phyloP scores from a whole-genome alignment of 2,113 vertebrate species.

The Poecile atricapillus region DNA sequence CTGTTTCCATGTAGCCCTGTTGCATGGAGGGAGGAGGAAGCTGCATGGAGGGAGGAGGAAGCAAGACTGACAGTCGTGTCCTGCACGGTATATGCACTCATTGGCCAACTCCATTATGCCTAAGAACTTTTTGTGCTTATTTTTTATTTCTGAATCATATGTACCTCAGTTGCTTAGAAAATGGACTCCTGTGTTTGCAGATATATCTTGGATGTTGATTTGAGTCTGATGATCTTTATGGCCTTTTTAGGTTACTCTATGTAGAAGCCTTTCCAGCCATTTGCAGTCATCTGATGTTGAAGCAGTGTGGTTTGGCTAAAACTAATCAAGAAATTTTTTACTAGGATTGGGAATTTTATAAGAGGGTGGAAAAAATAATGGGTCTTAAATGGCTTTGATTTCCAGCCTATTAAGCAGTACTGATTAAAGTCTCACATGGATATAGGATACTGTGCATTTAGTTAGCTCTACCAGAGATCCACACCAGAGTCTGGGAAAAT shows the following conservation, averaged over 20 bases:
- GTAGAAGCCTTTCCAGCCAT: not conserved
- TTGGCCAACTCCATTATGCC: not conserved
- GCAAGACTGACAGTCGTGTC: not conserved
- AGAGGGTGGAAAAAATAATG: not conserved
- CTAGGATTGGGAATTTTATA: not conserved
- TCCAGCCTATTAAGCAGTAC: not conserved
- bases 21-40: not conserved
- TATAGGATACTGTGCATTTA: not conserved
- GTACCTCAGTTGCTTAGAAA: not conserved
- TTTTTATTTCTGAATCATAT: not conserved
- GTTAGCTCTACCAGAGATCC: not conserved
- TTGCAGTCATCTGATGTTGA: not conserved
- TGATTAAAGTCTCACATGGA: conserved; percentile 3
- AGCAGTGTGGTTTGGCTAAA: not conserved
- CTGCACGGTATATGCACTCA: not conserved
- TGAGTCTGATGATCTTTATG: not conserved
- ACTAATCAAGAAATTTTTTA: not conserved
- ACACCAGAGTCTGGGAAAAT: not conserved
- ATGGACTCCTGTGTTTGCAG: not conserved
- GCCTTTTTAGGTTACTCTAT: not conserved
- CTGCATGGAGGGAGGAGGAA: not conserved
- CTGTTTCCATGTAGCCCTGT: not conserved
- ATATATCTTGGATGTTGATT: not conserved
- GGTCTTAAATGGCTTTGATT: conserved; percentile 17
- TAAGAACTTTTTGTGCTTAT: not conserved